Percentiles rank a stretch among this genome's conserved stretches.
Evolutionary conservation across 2,888 invertebrate genomes (phyloP).

Genomic region (Drosophila robusta): DNA sequence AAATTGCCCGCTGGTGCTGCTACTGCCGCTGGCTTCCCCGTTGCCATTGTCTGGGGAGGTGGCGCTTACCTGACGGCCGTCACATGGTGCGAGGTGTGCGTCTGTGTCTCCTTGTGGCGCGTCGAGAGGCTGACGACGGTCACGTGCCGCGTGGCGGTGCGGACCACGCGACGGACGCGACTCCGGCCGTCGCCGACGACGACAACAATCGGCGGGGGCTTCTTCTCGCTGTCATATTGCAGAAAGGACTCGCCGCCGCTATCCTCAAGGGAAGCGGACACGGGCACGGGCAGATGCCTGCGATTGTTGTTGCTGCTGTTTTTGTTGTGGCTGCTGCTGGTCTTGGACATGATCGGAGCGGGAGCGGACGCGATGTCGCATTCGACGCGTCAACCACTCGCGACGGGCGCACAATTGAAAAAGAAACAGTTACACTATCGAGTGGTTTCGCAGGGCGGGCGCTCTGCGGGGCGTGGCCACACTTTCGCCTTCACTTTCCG

Average conservation of each 20-base stretch:
- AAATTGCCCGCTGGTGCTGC: background rate
- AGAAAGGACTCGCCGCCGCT: slow-evolving; percentile 81
- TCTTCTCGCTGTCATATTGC: slow-evolving; percentile 83
- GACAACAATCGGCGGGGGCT: slow-evolving; percentile 84
- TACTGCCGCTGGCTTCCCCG: slow-evolving; percentile 2
- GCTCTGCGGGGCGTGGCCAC: slow-evolving; percentile 27
- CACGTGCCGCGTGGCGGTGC: slow-evolving; percentile 85
- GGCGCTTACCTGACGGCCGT: slow-evolving; percentile 85
- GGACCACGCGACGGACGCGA: slow-evolving; percentile 84
- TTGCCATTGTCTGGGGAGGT: background rate
- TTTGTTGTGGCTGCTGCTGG: slow-evolving; percentile 50
- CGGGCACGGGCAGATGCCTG: slow-evolving; percentile 58
- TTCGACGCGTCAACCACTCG: slow-evolving; percentile 35
- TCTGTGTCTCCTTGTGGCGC: slow-evolving; percentile 85
- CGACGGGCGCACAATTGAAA: slow-evolving; percentile 24
- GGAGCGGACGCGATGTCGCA: slow-evolving; percentile 31
- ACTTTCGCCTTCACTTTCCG: slow-evolving; percentile 70
- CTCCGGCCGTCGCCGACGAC: slow-evolving; percentile 85
- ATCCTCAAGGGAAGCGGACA: slow-evolving; percentile 42
- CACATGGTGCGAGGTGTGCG: slow-evolving; percentile 85
- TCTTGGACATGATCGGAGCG: slow-evolving; percentile 75
- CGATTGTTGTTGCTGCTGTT: slow-evolving; percentile 50
- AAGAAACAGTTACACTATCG: slow-evolving; percentile 31
- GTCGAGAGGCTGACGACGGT: slow-evolving; percentile 85
- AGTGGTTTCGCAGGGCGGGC: slow-evolving; percentile 3